Conservation (phyloP, 2,888 invertebrate genomes). For the Drosophila leonis region DNA sequence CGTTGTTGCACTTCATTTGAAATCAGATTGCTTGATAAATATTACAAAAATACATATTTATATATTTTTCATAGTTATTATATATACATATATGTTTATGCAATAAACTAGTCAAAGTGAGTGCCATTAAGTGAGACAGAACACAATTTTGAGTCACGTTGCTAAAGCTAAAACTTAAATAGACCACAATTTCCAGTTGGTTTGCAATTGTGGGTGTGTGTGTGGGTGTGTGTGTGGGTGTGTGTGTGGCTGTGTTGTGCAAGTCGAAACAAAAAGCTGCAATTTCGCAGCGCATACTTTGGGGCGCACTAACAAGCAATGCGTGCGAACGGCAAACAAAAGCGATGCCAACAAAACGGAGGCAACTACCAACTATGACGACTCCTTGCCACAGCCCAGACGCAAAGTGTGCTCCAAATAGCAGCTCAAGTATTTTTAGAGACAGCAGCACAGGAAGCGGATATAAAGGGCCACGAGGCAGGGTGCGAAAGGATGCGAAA, state of each 20-base stretch:
- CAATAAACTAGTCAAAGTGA: constrained; percentile 21
- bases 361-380: constrained; percentile 25
- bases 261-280: constrained; percentile 46
- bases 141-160: constrained; percentile 12
- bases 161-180: constrained; percentile 37
- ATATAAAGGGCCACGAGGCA: constrained; percentile 27
- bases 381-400: constrained; percentile 27
- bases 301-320: constrained; percentile 66
- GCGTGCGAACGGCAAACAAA: constrained; percentile 67
- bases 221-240: neutral
- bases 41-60: constrained; percentile 7
- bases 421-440: constrained; percentile 69
- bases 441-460: constrained; percentile 58
- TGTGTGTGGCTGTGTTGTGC: neutral
- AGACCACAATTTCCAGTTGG: constrained; percentile 17
- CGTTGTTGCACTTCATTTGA: constrained; percentile 33
- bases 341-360: constrained; percentile 45
- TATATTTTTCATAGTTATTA: neutral
- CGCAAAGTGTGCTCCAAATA: constrained; percentile 63
- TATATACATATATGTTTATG: constrained; percentile 8
- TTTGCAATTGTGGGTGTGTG: neutral
- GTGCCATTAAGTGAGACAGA: constrained; percentile 12
- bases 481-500: neutral
- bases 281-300: constrained; percentile 63
- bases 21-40: constrained; percentile 38